phyloP scores from a whole-genome alignment of 2,888 invertebrate genomes.

The Anthrax anthrax region DNA sequence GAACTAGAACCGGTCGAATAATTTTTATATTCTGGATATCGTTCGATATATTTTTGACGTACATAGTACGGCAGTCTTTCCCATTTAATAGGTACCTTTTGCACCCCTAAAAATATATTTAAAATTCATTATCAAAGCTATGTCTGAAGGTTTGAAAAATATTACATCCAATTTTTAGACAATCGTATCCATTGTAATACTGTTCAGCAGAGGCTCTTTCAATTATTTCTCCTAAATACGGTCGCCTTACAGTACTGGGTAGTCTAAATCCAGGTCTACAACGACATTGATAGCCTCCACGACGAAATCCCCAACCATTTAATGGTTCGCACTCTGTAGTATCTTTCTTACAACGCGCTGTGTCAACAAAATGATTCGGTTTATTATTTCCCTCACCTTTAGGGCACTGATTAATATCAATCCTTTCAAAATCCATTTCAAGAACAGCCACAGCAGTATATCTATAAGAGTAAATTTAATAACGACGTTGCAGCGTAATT shows the following conservation, averaged over 20 bases:
- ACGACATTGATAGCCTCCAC: slow-evolving; percentile 90
- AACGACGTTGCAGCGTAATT: background rate
- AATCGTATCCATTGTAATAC: slow-evolving; percentile 86
- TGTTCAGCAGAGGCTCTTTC: slow-evolving; percentile 86
- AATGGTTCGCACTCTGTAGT: slow-evolving; percentile 94
- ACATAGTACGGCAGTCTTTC: slow-evolving; percentile 54
- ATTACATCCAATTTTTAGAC: slow-evolving; percentile 78
- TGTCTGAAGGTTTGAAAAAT: background rate
- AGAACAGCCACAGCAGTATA: slow-evolving; percentile 84
- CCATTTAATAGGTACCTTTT: slow-evolving; percentile 73
- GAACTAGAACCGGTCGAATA: slow-evolving; percentile 49
- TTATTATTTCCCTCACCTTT: slow-evolving; percentile 72
- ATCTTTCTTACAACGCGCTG: slow-evolving; percentile 79
- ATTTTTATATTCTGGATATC: slow-evolving; percentile 60
- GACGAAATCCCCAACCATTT: slow-evolving; percentile 88
- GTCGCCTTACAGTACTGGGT: slow-evolving; percentile 73
- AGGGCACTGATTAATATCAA: slow-evolving; percentile 97
- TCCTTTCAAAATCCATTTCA: slow-evolving; percentile 91
- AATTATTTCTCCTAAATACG: slow-evolving; percentile 84
- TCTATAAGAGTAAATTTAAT: slow-evolving; percentile 33
- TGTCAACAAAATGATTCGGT: slow-evolving; percentile 78
- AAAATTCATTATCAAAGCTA: too few species aligned
- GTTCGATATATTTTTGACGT: slow-evolving; percentile 59
- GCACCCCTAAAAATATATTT: slow-evolving; percentile 54
- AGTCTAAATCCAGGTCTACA: slow-evolving; percentile 80